Conservation (phyloP, 2,888 invertebrate genomes). For the Orchestes rusci region DNA sequence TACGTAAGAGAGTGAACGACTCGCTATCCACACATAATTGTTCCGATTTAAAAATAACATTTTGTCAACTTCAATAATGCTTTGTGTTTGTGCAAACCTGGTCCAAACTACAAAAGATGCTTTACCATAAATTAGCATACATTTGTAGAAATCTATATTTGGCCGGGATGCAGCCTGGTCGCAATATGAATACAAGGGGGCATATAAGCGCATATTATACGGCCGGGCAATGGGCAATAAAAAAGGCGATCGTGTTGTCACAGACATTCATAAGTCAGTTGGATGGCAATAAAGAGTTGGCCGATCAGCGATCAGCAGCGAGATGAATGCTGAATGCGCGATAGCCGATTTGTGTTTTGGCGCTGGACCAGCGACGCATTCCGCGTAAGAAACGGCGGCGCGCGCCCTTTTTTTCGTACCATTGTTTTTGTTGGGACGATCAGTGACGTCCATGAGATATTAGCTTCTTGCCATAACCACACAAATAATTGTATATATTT, state of each 20-base stretch:
- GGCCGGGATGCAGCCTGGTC: slow-evolving; percentile 7
- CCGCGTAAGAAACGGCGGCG: slow-evolving; percentile 28
- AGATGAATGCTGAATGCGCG: slow-evolving; percentile 42
- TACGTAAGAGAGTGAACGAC: no score
- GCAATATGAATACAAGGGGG: slow-evolving; percentile 33
- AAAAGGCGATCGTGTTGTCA: slow-evolving; percentile 33
- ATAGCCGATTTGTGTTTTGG: slow-evolving; percentile 43
- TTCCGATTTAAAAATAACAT: no score
- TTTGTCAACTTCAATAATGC: no score
- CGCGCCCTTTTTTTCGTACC: slow-evolving; percentile 34
- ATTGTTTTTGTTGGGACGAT: slow-evolving; percentile 4
- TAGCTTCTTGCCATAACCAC: no score
- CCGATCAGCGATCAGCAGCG: slow-evolving; percentile 37
- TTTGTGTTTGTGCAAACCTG: no score
- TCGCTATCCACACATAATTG: no score
- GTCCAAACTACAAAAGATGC: slow-evolving; percentile 4
- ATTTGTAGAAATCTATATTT: slow-evolving; percentile 20
- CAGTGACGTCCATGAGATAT: no score
- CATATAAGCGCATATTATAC: slow-evolving; percentile 29
- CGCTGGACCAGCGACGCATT: slow-evolving; percentile 42
- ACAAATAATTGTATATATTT: no score
- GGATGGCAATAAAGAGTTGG: slow-evolving; percentile 33
- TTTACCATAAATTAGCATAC: slow-evolving; percentile 23
- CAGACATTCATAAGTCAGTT: slow-evolving; percentile 40
- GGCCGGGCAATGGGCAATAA: slow-evolving; percentile 26